Evolutionary conservation across 1,140 invertebrate species (phyloP), one percentile per base, ranked within the genome.

Genomic region (Reticulitermes speratus): DNA sequence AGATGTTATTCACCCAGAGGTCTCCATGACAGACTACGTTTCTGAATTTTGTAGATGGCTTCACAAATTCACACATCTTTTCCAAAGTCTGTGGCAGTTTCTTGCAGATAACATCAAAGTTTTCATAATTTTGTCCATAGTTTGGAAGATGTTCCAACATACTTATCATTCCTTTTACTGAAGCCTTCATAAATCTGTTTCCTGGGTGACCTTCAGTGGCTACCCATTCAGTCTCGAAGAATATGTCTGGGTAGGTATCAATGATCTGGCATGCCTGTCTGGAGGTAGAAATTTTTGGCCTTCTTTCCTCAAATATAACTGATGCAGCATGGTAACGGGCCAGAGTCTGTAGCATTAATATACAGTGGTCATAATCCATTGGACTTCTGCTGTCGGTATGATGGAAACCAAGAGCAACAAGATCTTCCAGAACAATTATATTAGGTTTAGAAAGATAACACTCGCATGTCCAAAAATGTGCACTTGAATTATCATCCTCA

Each of bases 1-100:
- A 44, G 14, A 85, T 59, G 30, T 85, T 85, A 8, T 85, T 65
- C 23, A n/a, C 25, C 55, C 55, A 59, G n/a, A 52, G n/a, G 38
- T 85, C 84, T 3, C 84, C 84, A n/a, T 85, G 84, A 85, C 52
- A 59, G 14, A 52, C 25, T 3, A 85, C 84, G 14, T 85, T 65
- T 59, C 84, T 30, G 38, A 25, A 82, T 82, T 30, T 30, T 30
- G 30, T 82, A 30, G 81, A 82, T 82, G 81, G 81, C 16, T 82
- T 82, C 21, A 32, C 81, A 19, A 25, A 82, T 30, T 82, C 81
- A n/a, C 38, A 84, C 44, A 84, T 19, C 23, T 25, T 9, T 25
- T 45, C 23, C 21, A 59, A 3, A 19, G 83, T 45, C 45, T 38
- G 38, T 84, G 38, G 38, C 44, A 84, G 12, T 44, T 84, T 82